These are phyloP conservation scores for Oreamnos americanus DNA, from an alignment of 2,113 vertebrate genomes.

Conservation along the genomic window DNA sequence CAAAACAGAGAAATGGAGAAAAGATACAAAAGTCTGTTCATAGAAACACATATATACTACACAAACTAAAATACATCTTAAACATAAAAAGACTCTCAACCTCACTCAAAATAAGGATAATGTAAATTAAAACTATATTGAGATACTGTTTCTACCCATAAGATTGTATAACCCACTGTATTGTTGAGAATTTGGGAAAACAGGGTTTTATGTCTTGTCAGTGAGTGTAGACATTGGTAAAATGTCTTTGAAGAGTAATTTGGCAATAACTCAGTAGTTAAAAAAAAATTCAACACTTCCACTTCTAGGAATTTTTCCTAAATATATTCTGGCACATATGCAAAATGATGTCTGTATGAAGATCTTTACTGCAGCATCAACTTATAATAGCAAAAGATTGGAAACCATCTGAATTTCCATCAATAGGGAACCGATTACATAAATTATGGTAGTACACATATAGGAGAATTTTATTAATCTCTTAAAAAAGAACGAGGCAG, in stretches of 20 bases:
- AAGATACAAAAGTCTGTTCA: neutral
- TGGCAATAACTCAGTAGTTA: conserved; percentile 37
- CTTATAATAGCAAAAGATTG: conserved; percentile 18
- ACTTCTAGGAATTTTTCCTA: conserved; percentile 51
- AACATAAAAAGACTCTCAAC: neutral
- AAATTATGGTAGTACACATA: neutral
- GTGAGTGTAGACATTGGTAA: neutral
- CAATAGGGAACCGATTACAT: conserved; percentile 22
- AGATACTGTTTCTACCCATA: neutral
- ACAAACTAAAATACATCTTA: neutral
- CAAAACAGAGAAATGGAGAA: neutral
- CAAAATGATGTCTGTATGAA: neutral
- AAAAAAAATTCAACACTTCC: conserved; percentile 8
- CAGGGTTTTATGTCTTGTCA: neutral
- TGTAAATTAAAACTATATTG: neutral
- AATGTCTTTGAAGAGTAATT: conserved; percentile 36
- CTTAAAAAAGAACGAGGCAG: neutral
- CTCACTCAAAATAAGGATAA: conserved; percentile 19
- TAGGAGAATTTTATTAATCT: conserved; percentile 29
- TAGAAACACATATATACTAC: neutral
- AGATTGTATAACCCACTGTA: neutral
- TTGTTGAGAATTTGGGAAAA: neutral
- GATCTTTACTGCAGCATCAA: neutral
- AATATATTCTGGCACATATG: conserved; percentile 3
- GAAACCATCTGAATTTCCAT: conserved; percentile 44